Evolutionary conservation across 2,113 vertebrate species (phyloP).

Genomic region (Apteryx owenii): DNA sequence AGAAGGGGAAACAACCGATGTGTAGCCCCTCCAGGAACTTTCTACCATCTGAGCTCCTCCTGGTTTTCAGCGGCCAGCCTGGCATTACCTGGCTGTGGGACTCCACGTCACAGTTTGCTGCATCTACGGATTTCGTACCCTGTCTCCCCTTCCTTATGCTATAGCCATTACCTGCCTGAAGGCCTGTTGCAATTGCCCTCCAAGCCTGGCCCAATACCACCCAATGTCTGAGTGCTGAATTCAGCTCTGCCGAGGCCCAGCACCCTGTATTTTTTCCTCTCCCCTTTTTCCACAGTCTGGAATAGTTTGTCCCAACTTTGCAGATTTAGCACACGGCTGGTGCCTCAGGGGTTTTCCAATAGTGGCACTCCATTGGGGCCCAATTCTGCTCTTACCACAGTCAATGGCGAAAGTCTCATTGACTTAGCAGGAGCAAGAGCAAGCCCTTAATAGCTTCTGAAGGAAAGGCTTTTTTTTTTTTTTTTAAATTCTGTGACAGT

Average conservation of each 20-base stretch:
- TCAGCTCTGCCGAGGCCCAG: not conserved
- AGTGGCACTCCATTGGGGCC: constrained; percentile 44
- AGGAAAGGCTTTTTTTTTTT: not conserved
- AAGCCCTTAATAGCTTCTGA: constrained; percentile 25
- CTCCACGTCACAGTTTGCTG: no score
- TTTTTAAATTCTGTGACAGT: not conserved
- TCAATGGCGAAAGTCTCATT: constrained; percentile 8
- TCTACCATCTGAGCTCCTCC: not conserved
- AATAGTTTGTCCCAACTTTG: not conserved
- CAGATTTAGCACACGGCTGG: not conserved
- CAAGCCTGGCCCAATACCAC: not conserved
- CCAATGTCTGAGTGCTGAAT: not conserved
- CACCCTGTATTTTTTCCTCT: not conserved
- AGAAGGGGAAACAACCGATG: not conserved
- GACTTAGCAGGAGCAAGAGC: not conserved
- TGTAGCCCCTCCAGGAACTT: not conserved
- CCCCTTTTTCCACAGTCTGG: not conserved
- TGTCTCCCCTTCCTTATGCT: not conserved
- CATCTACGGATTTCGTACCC: rapidly evolving
- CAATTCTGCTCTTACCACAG: not conserved
- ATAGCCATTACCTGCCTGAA: not conserved
- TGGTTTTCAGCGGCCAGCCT: not conserved
- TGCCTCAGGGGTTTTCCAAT: constrained; percentile 31
- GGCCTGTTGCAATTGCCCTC: not conserved
- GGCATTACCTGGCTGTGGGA: not conserved